These are phyloP conservation scores for Isurus oxyrinchus DNA, from an alignment of 2,113 vertebrate genomes.

Conservation along the genomic window DNA sequence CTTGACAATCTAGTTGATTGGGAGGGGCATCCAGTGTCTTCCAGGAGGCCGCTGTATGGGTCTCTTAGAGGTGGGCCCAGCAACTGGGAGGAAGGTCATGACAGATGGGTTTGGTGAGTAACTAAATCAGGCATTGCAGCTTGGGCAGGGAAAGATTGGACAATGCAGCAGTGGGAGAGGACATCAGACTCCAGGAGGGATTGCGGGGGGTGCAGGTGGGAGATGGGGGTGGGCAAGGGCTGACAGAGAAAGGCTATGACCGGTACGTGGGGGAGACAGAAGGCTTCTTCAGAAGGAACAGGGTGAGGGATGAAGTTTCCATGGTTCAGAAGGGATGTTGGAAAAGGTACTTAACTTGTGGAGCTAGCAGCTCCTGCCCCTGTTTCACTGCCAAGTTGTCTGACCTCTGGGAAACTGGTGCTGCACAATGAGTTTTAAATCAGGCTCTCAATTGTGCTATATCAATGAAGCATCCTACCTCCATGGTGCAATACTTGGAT, in stretches of 20 bases:
- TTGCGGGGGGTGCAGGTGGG: not conserved
- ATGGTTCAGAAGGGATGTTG: too few species aligned
- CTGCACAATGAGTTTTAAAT: not conserved
- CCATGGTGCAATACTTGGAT: not conserved
- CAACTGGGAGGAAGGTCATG: not conserved
- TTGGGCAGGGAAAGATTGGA: not conserved
- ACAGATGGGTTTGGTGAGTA: too few species aligned
- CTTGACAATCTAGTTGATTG: not conserved
- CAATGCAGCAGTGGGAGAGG: not conserved
- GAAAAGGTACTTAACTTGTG: not conserved
- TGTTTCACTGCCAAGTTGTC: too few species aligned
- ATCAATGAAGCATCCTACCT: not conserved
- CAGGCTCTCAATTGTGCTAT: not conserved
- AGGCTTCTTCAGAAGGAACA: not conserved
- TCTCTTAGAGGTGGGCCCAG: not conserved
- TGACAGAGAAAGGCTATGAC: too few species aligned
- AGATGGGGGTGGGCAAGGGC: not conserved
- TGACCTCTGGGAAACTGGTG: too few species aligned
- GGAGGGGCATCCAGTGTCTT: not conserved
- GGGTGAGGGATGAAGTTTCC: not conserved
- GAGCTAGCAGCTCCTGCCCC: not conserved
- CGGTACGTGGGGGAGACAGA: not conserved
- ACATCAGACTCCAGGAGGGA: not conserved
- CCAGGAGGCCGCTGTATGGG: too few species aligned
- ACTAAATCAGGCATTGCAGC: too few species aligned